Base-by-base conservation (phyloP, 2,888 invertebrate species). In the Pecten maximus region DNA sequence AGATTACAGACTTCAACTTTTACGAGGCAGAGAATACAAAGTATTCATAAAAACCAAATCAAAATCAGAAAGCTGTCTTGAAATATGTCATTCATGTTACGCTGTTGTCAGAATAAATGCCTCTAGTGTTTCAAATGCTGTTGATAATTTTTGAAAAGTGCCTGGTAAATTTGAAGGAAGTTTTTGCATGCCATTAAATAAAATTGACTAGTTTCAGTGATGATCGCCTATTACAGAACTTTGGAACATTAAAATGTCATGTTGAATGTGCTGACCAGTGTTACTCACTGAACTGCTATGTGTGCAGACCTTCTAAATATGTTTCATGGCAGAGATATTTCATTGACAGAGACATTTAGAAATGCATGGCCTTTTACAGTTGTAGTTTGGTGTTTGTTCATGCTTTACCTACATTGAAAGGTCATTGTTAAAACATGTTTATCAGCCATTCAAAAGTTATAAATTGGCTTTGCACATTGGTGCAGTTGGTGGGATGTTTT, bases 321-420 rank as follows among this genome's bases (percentile, higher is more conserved):
- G 74, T 28, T 35, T 12, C 74, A 35, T 0, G 74, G 23, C 35
- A 6, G 12, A 74, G 35, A 2, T 74, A 74, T 74, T 74, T 74
- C 74, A 74, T 74, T 74, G 23, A 74, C 74, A 74, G 74, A 74
- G 74, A 74, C 74, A 74, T 28, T 74, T 74, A 74, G 74, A 74
- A 74, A 35, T 74, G 74, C 35, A 35, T 74, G 74, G 74, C 74
- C 74, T 74, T 74, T 74, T 74, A 74, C 4, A 35, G 74, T 35
- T 74, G 74, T 60, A 60, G 60, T 2, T 60, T 60, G 28, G 35
- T 74, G 74, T 74, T 74, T 74, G 35, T 28, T 35, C 74, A 74
- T 74, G 74, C 74, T 74, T 74, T 74, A 74, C 74, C 12, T 15
- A 74, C 74, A 74, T 35, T 74, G 35, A 74, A 74, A 74, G 74